Percentiles rank a stretch among this genome's conserved stretches.
Conservation (phyloP, 2,888 invertebrate species). For the Ptilodon capucinus region DNA sequence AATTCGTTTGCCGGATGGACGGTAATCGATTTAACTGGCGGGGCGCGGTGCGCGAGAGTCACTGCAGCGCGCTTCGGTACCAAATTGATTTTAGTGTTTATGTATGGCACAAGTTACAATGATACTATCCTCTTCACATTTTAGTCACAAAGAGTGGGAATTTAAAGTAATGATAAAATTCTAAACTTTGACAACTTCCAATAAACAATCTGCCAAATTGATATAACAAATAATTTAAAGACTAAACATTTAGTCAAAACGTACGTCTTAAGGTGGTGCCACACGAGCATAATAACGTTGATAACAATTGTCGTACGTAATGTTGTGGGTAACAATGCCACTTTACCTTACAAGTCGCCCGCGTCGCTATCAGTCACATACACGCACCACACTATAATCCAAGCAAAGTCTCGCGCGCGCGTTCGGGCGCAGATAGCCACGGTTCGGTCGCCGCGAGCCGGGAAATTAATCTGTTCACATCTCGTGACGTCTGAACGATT, state of each 20-base stretch:
- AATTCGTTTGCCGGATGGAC: neutral
- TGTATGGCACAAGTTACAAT: neutral
- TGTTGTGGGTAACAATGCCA: neutral
- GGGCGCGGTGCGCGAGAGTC: constrained; percentile 1
- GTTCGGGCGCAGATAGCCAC: constrained; percentile 21
- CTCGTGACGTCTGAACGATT: neutral
- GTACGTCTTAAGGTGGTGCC: too few relatives aligned
- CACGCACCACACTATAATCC: constrained; percentile 1
- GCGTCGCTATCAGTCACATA: neutral
- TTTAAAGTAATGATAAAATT: too few relatives aligned
- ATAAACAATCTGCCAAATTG: too few relatives aligned
- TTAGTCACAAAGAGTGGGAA: too few relatives aligned
- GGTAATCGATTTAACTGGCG: constrained; percentile 24
- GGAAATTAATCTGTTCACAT: constrained; percentile 22
- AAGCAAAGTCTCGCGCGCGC: constrained; percentile 11
- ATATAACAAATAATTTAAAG: too few relatives aligned
- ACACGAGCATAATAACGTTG: too few relatives aligned
- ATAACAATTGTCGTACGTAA: too few relatives aligned
- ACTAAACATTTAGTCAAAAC: too few relatives aligned
- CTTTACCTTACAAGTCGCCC: neutral
- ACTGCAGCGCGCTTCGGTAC: neutral
- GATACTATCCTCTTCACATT: neutral
- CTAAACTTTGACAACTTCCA: too few relatives aligned
- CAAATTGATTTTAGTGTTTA: constrained; percentile 27
- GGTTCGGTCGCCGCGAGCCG: constrained; percentile 15